Conservation (phyloP, 2,888 invertebrate genomes). For the Drosophila mimetica region DNA sequence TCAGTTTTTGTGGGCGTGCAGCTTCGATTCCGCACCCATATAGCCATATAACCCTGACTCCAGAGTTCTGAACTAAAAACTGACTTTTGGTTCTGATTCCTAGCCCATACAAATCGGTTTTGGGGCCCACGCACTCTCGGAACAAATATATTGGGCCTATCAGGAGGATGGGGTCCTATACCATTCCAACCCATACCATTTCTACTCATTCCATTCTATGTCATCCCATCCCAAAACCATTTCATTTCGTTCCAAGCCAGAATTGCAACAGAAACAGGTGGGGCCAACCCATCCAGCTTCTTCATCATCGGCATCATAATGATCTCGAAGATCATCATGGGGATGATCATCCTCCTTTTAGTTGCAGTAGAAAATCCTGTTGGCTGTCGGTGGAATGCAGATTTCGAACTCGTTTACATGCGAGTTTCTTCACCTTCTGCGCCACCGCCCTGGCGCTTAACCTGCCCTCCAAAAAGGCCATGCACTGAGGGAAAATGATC, state of each 20-base stretch:
- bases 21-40: constrained; percentile 44
- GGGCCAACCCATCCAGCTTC: constrained; percentile 30
- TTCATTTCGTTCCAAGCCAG: constrained; percentile 2
- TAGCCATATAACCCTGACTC: constrained; percentile 23
- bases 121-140: constrained; percentile 40
- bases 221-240: constrained; percentile 2
- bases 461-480: constrained; percentile 5
- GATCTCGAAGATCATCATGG: constrained; percentile 6
- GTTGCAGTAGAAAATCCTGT: constrained; percentile 59
- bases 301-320: constrained; percentile 9
- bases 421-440: constrained; percentile 27
- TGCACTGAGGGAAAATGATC: constrained; percentile 5
- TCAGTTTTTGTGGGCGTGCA: constrained; percentile 28
- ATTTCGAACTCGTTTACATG: constrained; percentile 76
- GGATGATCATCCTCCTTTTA: constrained; percentile 16
- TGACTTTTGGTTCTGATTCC: constrained; percentile 2
- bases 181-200: background rate
- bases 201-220: constrained; percentile 1
- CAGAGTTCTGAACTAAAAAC: constrained; percentile 5
- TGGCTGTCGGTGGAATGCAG: constrained; percentile 66
- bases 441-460: constrained; percentile 19
- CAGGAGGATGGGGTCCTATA: background rate
- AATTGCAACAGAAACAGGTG: constrained; percentile 48
- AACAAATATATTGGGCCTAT: constrained; percentile 8
- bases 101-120: constrained; percentile 56